These are phyloP conservation scores for Pogonognathellus flavescens DNA, from an alignment of 1,140 invertebrate species.

Conservation along the genomic window DNA sequence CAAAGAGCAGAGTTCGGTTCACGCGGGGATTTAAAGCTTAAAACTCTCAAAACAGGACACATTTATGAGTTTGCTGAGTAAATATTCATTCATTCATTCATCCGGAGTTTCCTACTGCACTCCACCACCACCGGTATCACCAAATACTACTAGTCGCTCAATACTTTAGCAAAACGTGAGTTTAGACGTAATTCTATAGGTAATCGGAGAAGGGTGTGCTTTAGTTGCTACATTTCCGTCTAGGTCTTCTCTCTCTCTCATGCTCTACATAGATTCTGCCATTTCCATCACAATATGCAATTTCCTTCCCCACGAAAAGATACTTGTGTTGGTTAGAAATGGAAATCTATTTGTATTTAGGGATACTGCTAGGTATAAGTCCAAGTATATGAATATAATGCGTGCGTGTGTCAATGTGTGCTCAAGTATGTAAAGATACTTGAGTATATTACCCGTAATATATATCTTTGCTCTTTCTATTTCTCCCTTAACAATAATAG, in stretches of 20 bases:
- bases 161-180: background rate
- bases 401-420: too few relatives aligned
- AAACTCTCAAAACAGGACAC: conserved; percentile 40
- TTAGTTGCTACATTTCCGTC: background rate
- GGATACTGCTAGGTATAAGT: background rate
- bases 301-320: conserved; percentile 5
- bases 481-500: too few relatives aligned
- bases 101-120: conserved; percentile 30
- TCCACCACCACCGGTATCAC: background rate
- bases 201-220: background rate
- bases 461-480: too few relatives aligned
- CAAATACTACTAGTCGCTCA: background rate
- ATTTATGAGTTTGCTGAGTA: conserved; percentile 56
- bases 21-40: conserved; percentile 44
- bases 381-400: background rate
- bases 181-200: background rate
- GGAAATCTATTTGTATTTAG: background rate
- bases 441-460: too few relatives aligned
- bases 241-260: background rate
- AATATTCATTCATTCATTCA: conserved; percentile 53
- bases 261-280: conserved; percentile 1
- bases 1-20: conserved; percentile 14
- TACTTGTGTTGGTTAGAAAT: background rate
- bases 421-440: too few relatives aligned
- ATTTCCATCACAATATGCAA: conserved; percentile 25